Percentiles rank a stretch among this genome's conserved stretches.
Conservation (phyloP, 2,888 invertebrate species). For the Brachypalpus laphriformis region DNA sequence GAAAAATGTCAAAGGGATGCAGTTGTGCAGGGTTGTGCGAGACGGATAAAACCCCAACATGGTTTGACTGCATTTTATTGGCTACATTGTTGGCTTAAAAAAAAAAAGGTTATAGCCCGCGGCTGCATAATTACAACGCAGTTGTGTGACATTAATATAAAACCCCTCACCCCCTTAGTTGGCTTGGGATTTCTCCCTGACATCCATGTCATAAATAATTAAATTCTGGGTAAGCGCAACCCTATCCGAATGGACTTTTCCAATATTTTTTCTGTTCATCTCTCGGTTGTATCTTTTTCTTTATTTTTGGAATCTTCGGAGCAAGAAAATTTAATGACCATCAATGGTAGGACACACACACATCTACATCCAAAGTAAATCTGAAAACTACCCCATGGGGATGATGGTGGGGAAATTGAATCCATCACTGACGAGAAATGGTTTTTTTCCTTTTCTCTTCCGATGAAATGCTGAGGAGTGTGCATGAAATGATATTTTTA, state of each 20-base stretch:
- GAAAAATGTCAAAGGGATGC: slow-evolving; percentile 51
- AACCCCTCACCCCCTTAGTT: background rate
- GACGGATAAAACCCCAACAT: slow-evolving; percentile 9
- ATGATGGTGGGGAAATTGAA: slow-evolving; percentile 32
- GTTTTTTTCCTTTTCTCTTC: background rate
- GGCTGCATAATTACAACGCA: slow-evolving; percentile 71
- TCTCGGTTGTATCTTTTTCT: background rate
- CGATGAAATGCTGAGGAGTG: background rate
- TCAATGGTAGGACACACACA: slow-evolving; percentile 11
- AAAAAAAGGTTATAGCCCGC: slow-evolving; percentile 56
- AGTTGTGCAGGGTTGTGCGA: slow-evolving; percentile 1
- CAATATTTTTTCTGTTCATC: slow-evolving; percentile 7
- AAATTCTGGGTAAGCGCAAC: slow-evolving; percentile 42
- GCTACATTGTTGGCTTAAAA: slow-evolving; percentile 16
- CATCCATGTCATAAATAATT: slow-evolving; percentile 71
- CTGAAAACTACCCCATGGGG: slow-evolving; percentile 4
- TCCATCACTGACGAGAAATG: slow-evolving; percentile 19
- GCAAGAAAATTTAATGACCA: slow-evolving; percentile 44
- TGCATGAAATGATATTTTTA: slow-evolving; percentile 22
- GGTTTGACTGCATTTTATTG: slow-evolving; percentile 47
- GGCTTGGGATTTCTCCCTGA: slow-evolving; percentile 4
- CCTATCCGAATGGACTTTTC: background rate
- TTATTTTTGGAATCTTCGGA: slow-evolving; percentile 2
- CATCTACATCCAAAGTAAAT: slow-evolving; percentile 24
- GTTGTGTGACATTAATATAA: slow-evolving; percentile 64